These are phyloP conservation scores for Pangasius larnaudii DNA, from an alignment of 2,797 vertebrate species.

Conservation along the genomic window DNA sequence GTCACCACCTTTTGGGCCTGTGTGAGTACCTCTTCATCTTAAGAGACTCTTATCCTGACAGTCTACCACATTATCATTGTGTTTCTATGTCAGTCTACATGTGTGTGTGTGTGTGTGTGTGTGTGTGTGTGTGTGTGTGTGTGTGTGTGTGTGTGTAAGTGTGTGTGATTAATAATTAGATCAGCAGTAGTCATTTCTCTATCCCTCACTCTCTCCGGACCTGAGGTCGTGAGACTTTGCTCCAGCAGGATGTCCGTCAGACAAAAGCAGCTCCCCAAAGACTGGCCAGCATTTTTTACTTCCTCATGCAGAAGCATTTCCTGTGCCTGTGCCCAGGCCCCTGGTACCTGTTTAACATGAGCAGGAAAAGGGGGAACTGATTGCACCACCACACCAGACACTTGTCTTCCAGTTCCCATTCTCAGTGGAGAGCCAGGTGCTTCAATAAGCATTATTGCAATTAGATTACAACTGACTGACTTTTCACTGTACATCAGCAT, in stretches of 20 bases:
- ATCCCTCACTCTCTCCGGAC: slow-evolving; percentile 2
- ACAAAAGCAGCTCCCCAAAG: slow-evolving; percentile 45
- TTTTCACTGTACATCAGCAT: slow-evolving; percentile 10
- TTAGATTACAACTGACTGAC: slow-evolving; percentile 12
- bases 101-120: not conserved
- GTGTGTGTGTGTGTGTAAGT: not conserved
- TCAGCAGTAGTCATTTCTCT: not conserved
- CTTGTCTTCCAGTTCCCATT: not conserved
- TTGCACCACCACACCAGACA: slow-evolving; percentile 2
- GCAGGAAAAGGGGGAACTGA: slow-evolving; percentile 24
- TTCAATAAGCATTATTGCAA: slow-evolving; percentile 14
- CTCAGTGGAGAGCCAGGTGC: slow-evolving; percentile 6
- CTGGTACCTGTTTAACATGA: slow-evolving; percentile 29
- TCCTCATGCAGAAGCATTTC: slow-evolving; percentile 14
- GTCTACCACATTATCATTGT: not conserved
- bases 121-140: not conserved
- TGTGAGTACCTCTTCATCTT: not conserved
- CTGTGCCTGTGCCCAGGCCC: slow-evolving; percentile 11
- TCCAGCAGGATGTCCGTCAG: slow-evolving; percentile 50
- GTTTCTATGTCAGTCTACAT: not conserved
- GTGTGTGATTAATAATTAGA: not conserved
- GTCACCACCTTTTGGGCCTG: not conserved
- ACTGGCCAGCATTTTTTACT: slow-evolving; percentile 3
- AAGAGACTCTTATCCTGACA: not conserved
- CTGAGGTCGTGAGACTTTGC: slow-evolving; percentile 43